Conservation (phyloP, 1,140 invertebrate genomes). For the Atta texana region DNA sequence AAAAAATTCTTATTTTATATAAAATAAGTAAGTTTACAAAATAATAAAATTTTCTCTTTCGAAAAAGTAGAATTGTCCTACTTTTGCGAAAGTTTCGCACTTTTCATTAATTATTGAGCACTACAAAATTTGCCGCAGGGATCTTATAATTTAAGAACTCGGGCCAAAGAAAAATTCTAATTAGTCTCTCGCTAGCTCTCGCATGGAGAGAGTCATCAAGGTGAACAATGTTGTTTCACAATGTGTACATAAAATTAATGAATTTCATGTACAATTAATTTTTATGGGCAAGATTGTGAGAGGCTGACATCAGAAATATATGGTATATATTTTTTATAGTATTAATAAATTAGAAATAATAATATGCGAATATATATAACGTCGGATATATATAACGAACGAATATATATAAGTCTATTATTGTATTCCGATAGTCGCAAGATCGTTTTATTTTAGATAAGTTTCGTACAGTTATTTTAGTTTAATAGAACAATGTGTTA, state of each 20-base stretch:
- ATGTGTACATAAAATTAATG: conserved; percentile 44
- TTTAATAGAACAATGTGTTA: conserved; percentile 66
- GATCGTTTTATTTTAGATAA: conserved; percentile 13
- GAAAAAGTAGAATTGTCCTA: conserved; percentile 30
- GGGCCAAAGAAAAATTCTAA: conserved; percentile 15
- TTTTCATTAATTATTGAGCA: conserved; percentile 1
- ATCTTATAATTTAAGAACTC: conserved; percentile 34
- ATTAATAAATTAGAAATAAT: conserved; percentile 42
- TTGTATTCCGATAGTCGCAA: neutral
- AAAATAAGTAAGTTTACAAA: neutral
- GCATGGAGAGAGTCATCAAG: neutral
- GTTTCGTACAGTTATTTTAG: conserved; percentile 51
- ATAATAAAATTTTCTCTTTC: neutral
- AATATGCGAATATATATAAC: neutral
- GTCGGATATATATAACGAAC: neutral
- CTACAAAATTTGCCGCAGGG: conserved; percentile 13
- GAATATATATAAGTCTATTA: neutral
- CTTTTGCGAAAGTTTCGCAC: conserved; percentile 3
- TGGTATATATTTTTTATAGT: neutral
- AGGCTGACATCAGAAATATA: neutral
- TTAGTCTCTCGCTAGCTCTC: neutral
- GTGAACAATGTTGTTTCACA: conserved; percentile 7
- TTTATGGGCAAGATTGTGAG: neutral
- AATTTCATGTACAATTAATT: conserved; percentile 49
- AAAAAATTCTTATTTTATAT: conserved; percentile 3